Conservation (phyloP, 2,797 vertebrate species). For the Oreonectes daqikongensis region DNA sequence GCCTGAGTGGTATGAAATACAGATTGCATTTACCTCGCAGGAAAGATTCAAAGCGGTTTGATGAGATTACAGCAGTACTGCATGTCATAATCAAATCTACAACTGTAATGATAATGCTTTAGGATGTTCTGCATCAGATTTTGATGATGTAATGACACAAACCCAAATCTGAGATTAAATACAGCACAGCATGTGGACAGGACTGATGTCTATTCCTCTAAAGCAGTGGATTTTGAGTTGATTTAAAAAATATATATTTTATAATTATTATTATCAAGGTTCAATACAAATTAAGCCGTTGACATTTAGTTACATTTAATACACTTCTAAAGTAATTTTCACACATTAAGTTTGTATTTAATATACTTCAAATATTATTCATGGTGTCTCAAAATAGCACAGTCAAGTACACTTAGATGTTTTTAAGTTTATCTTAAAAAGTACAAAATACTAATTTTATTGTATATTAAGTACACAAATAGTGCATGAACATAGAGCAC, state of each 20-base stretch:
- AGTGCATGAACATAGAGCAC: no score
- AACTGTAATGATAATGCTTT: background rate
- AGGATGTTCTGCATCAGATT: background rate
- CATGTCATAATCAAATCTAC: constrained; percentile 21
- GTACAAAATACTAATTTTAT: no score
- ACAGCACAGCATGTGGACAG: background rate
- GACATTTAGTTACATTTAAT: background rate
- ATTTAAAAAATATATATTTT: no score
- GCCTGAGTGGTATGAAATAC: constrained; percentile 5
- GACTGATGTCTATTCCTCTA: background rate
- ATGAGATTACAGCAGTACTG: constrained; percentile 5
- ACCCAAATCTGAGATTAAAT: constrained; percentile 18
- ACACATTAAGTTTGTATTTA: no score
- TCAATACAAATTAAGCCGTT: background rate
- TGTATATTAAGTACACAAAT: no score
- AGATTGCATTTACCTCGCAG: constrained; percentile 24
- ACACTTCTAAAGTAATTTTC: no score
- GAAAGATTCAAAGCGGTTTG: constrained; percentile 3
- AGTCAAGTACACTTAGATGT: no score
- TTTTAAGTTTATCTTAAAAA: no score
- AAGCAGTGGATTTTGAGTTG: no score
- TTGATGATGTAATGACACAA: background rate
- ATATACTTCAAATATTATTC: no score
- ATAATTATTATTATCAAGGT: background rate
- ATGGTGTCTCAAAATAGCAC: no score